Base-by-base conservation (phyloP, 2,113 vertebrate genomes). In the Ophthalmolycus amberensis region DNA sequence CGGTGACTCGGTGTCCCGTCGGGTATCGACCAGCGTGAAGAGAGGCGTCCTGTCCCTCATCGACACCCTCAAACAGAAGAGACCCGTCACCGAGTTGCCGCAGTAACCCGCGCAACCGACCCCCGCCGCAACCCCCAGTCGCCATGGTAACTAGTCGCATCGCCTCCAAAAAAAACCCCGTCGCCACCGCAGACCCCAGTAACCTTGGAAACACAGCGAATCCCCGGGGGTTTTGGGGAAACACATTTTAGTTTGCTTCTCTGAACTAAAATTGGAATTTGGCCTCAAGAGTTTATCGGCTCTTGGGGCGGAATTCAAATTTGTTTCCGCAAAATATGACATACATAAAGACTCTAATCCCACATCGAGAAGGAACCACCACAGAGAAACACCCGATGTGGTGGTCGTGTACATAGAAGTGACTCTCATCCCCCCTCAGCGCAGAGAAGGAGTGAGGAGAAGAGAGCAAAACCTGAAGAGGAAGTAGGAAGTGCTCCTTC, bases 51-150 rank as follows among this genome's bases (percentile, higher is more conserved):
- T 99, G 67, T 99, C 98, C 38, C 98, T 99, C 93, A 99, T 99
- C 94, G 98, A 99, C 96, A 99, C 98, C 92, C 96, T 99, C 95
- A 99, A 99, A 96, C 98, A 98, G 95, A 99, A 99, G 92, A 97
- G 97, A 68, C 97, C 97, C 0, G 95, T 98, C 86, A 88, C 96
- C 0, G 98, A 99, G 89, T 93, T 94, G 77, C 97, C 97, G 0
- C 98, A 99, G 95, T 96, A 94, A 92, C 80, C 10, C 14, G 6
- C 34, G 34, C 34, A 34, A 34, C 34, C 34, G 34, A 79, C 91
- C 59, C 94, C 63, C 40, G 83, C 91, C 66, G 83, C 63, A 63
- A 38, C 32, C 40, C 82, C 50, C 67, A 42, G 62, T 91, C 87
- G 83, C 80, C 90, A 91, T 88, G 81, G 90, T 89, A 87, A 92